Percentiles rank a stretch among this genome's conserved stretches.
Conservation (phyloP, 2,888 invertebrate genomes). For the Eilema griseolum region DNA sequence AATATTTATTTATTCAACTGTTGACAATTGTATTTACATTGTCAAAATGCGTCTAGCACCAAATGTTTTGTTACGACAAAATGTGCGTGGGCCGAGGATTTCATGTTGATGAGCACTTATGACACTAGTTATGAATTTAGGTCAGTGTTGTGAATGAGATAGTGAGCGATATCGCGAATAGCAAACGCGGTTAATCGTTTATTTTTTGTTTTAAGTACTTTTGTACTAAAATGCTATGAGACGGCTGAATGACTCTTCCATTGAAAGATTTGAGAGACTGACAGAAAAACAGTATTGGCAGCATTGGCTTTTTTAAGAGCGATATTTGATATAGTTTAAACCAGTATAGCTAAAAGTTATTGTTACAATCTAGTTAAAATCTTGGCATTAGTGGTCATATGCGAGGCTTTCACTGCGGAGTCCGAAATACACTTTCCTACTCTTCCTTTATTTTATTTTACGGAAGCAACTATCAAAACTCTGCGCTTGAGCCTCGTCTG, state of each 20-base stretch:
- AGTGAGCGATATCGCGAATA: conserved; percentile 53
- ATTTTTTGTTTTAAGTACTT: neutral
- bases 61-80: conserved; percentile 65
- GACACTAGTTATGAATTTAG: conserved; percentile 76
- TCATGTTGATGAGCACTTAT: conserved; percentile 77
- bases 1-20: conserved; percentile 84
- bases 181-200: conserved; percentile 12
- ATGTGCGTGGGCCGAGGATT: conserved; percentile 73
- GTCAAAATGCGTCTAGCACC: conserved; percentile 69
- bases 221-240: neutral
- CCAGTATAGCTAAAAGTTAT: too few species aligned
- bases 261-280: too few species aligned
- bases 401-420: too few species aligned
- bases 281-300: too few species aligned
- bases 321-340: too few species aligned
- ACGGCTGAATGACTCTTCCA: neutral
- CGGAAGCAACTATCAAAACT: too few species aligned
- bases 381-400: too few species aligned
- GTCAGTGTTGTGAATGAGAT: conserved; percentile 69
- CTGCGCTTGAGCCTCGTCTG: too few species aligned
- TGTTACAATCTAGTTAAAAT: too few species aligned
- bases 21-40: conserved; percentile 86
- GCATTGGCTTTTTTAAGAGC: too few species aligned
- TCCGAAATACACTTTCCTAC: too few species aligned
- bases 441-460: too few species aligned